These are phyloP conservation scores for Babylonia areolata DNA, from an alignment of 1,140 invertebrate species.

Conservation along the genomic window DNA sequence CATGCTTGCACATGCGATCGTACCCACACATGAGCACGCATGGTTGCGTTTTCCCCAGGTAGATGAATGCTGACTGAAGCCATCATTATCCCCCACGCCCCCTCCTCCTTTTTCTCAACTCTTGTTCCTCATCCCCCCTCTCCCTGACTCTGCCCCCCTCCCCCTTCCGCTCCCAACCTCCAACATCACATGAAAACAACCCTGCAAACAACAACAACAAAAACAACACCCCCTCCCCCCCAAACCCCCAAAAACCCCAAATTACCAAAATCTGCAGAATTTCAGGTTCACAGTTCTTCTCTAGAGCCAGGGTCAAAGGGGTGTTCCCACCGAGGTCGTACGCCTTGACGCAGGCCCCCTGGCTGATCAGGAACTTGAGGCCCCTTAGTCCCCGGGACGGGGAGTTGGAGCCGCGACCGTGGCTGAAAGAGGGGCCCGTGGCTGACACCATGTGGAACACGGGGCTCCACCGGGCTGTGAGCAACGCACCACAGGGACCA, in stretches of 20 bases:
- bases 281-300: conserved; percentile 40
- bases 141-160: too few species aligned
- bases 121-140: too few species aligned
- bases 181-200: too few species aligned
- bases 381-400: conserved; percentile 35
- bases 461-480: conserved; percentile 18
- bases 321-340: conserved; percentile 62
- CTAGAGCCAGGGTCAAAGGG: conserved; percentile 67
- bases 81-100: too few species aligned
- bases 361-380: conserved; percentile 60
- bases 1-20: too few species aligned
- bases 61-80: too few species aligned
- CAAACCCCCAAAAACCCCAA: background rate
- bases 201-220: too few species aligned
- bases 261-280: background rate
- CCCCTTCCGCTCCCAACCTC: too few species aligned
- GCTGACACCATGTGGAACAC: conserved; percentile 26
- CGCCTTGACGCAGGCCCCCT: conserved; percentile 62
- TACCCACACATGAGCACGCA: too few species aligned
- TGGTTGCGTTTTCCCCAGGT: too few species aligned
- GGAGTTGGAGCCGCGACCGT: conserved; percentile 39
- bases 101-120: too few species aligned
- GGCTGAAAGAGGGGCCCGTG: conserved; percentile 34
- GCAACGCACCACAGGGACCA: too few species aligned
- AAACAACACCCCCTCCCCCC: background rate